A percentile compares a stretch with the other conserved stretches of the same genome.
phyloP scores from a whole-genome alignment of 2,888 invertebrate genomes.

The Fissipunctia ypsillon region DNA sequence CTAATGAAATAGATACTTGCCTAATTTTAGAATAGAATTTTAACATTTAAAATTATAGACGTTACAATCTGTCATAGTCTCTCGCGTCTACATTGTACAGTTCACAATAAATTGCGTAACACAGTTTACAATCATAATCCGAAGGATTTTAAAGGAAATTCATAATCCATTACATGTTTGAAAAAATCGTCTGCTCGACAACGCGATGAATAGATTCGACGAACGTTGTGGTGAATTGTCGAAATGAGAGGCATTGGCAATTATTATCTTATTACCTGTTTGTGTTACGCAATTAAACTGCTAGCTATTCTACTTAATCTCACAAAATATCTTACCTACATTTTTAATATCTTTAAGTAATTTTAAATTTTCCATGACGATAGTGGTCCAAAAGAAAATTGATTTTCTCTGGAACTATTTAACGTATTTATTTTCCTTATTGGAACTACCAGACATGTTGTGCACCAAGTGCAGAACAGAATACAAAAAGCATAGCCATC shows the following conservation, averaged over 20 bases:
- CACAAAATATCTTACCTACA: background rate
- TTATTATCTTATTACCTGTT: background rate
- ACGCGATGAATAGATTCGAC: background rate
- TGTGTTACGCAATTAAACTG: background rate
- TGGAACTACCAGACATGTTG: background rate
- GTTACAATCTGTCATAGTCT: background rate
- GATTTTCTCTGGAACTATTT: background rate
- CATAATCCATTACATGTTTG: background rate
- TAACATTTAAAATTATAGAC: background rate
- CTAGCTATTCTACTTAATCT: background rate
- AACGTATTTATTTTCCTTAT: background rate
- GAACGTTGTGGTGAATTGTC: background rate
- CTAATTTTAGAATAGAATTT: background rate
- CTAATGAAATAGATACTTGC: constrained; percentile 77
- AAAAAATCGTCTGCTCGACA: background rate
- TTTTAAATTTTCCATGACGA: too few species aligned
- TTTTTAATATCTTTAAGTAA: too few species aligned
- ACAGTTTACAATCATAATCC: background rate
- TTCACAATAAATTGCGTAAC: background rate
- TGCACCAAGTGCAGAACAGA: constrained; percentile 13
- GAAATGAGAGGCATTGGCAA: background rate
- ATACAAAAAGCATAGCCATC: constrained; percentile 20
- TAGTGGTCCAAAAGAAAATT: background rate
- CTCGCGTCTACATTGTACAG: background rate
- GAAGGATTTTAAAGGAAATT: background rate